A percentile compares a stretch with the other conserved stretches of the same genome.
Conservation (phyloP, 2,888 invertebrate species). For the Epirrhoe alternata region DNA sequence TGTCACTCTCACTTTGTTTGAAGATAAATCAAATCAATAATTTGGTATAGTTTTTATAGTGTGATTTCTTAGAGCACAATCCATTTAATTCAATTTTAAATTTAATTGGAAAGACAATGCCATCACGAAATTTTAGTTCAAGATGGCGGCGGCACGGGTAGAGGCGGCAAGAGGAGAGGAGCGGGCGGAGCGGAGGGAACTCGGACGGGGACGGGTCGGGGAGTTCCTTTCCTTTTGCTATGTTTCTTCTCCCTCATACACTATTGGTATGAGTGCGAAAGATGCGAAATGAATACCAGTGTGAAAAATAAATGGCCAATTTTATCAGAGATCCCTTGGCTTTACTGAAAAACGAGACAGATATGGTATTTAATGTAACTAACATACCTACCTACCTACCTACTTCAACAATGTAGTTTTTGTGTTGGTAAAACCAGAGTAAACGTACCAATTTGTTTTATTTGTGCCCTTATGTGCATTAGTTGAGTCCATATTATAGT, state of each 20-base stretch:
- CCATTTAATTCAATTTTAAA: slow-evolving; percentile 60
- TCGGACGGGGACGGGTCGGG: background rate
- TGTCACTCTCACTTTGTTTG: slow-evolving; percentile 44
- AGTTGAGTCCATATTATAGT: too few species aligned
- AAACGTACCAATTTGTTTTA: too few species aligned
- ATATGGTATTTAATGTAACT: background rate
- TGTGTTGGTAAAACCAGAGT: too few species aligned
- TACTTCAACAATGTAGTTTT: too few species aligned
- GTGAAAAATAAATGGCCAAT: background rate
- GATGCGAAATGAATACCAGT: background rate
- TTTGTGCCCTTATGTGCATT: too few species aligned
- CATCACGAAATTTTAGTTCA: slow-evolving; percentile 72
- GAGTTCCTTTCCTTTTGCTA: background rate
- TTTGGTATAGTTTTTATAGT: slow-evolving; percentile 56
- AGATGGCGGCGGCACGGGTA: slow-evolving; percentile 66
- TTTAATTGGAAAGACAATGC: slow-evolving; percentile 72
- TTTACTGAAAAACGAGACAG: background rate
- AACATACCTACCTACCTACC: too few species aligned
- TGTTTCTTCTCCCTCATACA: background rate
- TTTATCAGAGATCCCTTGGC: background rate
- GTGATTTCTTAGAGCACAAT: slow-evolving; percentile 49
- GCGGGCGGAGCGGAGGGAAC: background rate
- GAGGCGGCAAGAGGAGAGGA: too few species aligned
- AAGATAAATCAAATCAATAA: slow-evolving; percentile 51
- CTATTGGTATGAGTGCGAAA: background rate